Percentiles rank a stretch among this genome's conserved stretches.
Evolutionary conservation across 2,113 vertebrate genomes (phyloP).

Genomic region (Grammomys surdaster): DNA sequence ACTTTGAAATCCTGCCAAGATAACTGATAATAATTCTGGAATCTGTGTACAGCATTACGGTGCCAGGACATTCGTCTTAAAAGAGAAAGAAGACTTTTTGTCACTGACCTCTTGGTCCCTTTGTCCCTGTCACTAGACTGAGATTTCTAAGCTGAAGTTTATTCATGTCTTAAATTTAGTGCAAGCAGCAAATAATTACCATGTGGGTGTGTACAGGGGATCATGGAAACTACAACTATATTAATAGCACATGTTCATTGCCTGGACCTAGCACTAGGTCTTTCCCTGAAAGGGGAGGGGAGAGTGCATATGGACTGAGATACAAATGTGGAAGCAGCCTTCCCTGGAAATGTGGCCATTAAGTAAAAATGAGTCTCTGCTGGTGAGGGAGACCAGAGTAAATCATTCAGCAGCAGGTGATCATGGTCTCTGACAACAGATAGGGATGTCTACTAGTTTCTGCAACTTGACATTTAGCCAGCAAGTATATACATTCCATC

Average conservation of each 20-base stretch:
- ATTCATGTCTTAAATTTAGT: not conserved
- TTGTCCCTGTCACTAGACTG: not conserved
- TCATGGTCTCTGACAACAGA: not conserved
- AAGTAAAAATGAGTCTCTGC: not conserved
- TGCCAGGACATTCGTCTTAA: not conserved
- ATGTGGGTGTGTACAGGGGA: not conserved
- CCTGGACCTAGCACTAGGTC: not conserved
- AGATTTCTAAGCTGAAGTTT: not conserved
- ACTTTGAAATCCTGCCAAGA: not conserved
- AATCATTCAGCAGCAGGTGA: not conserved
- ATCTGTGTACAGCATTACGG: not conserved
- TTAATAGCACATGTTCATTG: not conserved
- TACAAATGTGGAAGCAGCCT: not conserved
- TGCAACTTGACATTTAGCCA: not conserved
- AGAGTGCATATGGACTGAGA: not conserved
- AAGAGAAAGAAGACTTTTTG: constrained; percentile 11
- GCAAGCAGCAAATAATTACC: not conserved
- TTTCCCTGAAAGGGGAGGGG: not conserved
- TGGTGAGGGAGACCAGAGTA: not conserved
- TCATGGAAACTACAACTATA: not conserved
- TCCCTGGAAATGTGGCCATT: not conserved
- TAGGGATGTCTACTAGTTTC: not conserved
- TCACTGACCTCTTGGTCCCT: not conserved
- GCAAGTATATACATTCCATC: not conserved
- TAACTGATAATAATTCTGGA: constrained; percentile 11